phyloP scores from a whole-genome alignment of 2,797 vertebrate species.

The Pantherophis alleghaniensis region DNA sequence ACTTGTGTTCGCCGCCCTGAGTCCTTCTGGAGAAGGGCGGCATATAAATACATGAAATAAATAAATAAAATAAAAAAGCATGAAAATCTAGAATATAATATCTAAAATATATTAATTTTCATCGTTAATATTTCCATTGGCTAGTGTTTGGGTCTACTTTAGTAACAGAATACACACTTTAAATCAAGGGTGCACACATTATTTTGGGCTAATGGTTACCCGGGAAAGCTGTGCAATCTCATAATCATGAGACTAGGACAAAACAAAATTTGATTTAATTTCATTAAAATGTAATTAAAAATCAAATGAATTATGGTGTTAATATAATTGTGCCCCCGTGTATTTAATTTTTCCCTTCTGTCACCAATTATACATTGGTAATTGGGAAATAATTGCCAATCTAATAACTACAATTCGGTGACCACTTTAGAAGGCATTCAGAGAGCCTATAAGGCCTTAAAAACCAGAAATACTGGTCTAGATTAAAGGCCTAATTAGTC shows the following conservation, averaged over 20 bases:
- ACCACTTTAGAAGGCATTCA: background rate
- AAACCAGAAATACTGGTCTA: background rate
- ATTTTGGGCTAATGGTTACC: background rate
- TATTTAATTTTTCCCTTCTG: background rate
- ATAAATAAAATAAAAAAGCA: too few relatives aligned
- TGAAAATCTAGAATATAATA: background rate
- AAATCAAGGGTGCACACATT: background rate
- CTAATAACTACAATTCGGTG: background rate
- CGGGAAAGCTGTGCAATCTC: background rate
- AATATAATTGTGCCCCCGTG: background rate
- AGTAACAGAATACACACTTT: background rate
- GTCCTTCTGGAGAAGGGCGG: too few relatives aligned
- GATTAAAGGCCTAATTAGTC: background rate
- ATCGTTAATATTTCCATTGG: background rate
- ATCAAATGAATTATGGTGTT: background rate
- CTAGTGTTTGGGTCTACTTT: background rate
- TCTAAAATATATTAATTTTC: background rate
- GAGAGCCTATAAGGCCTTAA: background rate
- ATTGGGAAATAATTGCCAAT: background rate
- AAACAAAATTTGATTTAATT: background rate
- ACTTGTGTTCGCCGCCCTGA: too few relatives aligned
- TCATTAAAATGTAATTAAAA: background rate
- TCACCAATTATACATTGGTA: background rate
- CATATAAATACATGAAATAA: too few relatives aligned
- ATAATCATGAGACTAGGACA: background rate